Base-by-base conservation (phyloP, 2,797 vertebrate species). In the Acanthurus tractus region DNA sequence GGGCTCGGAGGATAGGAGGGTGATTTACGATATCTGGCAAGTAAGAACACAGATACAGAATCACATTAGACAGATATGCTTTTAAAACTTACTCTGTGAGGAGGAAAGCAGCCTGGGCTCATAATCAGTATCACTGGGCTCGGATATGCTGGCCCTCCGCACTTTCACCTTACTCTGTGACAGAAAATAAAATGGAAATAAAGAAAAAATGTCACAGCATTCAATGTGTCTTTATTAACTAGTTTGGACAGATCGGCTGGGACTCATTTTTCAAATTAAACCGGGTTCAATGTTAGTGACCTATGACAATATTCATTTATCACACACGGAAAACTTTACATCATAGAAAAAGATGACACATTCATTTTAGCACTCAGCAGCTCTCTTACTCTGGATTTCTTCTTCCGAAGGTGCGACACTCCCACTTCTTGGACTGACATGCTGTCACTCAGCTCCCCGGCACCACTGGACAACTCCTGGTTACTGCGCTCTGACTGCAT, bases 81-180 rank as follows among this genome's bases (percentile, higher is more conserved):
- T 25, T 61, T n/a, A 59, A 22, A 46, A 91, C 90, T 36, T 38
- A 96, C 95, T 86, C 53, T 87, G 80, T 25, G 81, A 42, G 45
- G 86, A 79, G 13, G 90, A 78, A 6, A 58, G 9, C 1, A 44
- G 58, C 76, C 79, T 90, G 70, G 86, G 75, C 2, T 96, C 95
- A 0, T 93, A 94, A 57, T 99, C 98, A 0, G 97, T 97, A 63
- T 99, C 98, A 40, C 97, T 99, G 23, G 96, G 97, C 83, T 99
- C 98, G 0, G 98, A 98, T 89, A 99, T 99, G 87, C 98, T 99
- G 0, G 98, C 96, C 74, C 94, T 91, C 64, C 98, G 95, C 59
- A 97, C 96, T 53, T 91, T 96, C 36, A 97, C 95, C 70, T 96
- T 95, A 69, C 76, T 89, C 93, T 95, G 89, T 63, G 87, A 88